Percentiles rank a stretch among this genome's conserved stretches.
Evolutionary conservation across 2,797 vertebrate species (phyloP).

Genomic region (Gadopsis marmoratus): DNA sequence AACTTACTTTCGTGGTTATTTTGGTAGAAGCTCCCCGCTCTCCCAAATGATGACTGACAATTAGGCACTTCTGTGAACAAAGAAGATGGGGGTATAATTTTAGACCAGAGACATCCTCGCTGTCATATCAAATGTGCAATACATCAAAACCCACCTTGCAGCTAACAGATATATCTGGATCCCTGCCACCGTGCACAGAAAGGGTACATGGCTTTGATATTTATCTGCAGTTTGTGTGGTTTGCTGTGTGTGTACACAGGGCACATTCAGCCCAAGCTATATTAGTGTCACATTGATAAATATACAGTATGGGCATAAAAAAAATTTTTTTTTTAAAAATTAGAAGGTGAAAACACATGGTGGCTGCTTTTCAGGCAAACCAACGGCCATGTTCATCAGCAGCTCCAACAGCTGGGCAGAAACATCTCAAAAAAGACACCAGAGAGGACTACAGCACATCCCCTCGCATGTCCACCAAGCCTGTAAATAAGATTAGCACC

Average conservation of each 20-base stretch:
- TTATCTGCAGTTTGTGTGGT: neutral
- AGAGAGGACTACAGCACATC: slow-evolving; percentile 15
- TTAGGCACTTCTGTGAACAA: slow-evolving; percentile 96
- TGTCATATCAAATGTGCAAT: slow-evolving; percentile 48
- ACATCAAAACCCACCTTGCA: slow-evolving; percentile 46
- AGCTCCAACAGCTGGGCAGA: slow-evolving; percentile 39
- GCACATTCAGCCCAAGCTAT: neutral
- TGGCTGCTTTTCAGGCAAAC: neutral
- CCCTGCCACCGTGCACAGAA: slow-evolving; percentile 15
- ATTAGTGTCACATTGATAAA: slow-evolving; percentile 5
- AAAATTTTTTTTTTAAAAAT: too few relatives aligned
- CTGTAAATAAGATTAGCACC: slow-evolving; percentile 76
- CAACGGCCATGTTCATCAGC: neutral
- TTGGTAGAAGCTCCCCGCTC: slow-evolving; percentile 91
- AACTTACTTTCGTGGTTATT: slow-evolving; percentile 92
- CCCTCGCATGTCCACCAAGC: slow-evolving; percentile 60
- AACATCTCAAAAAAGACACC: slow-evolving; percentile 10
- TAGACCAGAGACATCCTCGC: slow-evolving; percentile 52
- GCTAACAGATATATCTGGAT: slow-evolving; percentile 57
- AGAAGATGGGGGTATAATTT: slow-evolving; percentile 44
- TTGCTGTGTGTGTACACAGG: neutral
- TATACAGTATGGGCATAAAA: neutral
- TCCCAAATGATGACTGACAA: slow-evolving; percentile 94
- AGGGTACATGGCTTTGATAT: slow-evolving; percentile 20
- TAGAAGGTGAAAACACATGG: neutral